Evolutionary conservation across 2,888 invertebrate species (phyloP), one percentile per base, ranked within the genome.

Genomic region (Temnothorax ravouxi): DNA sequence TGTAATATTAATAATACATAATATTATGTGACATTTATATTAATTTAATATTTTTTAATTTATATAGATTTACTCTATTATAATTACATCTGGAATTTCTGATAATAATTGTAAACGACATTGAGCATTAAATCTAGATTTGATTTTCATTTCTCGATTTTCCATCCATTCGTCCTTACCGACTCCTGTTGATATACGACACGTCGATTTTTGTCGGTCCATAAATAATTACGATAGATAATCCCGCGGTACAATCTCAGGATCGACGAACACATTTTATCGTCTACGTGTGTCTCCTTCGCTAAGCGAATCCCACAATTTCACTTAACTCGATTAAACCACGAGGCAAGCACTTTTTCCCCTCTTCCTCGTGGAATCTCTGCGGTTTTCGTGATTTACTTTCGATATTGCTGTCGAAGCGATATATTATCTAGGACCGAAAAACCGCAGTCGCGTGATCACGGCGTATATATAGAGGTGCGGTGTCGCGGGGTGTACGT

Each of bases 281-380:
- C 77, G 52, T 64, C 56, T 64, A 79, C 69, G 62, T 29, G 81
- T 54, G 71, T 74, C 79, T 74, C 50, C 69, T 29, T 52, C 75
- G 83, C 72, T 80, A 83, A 85, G 84, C 62, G 88, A 85, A 84
- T 87, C 88, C 89, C 88, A 82, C 88, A 86, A 87, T 88, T 90
- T 88, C 90, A 90, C 90, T 90, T 90, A 89, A 90, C 88, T 90
- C 88, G 90, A 90, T 90, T 90, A 90, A 90, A 90, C 81, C 88
- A 76, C 87, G 86, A 87, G 83, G 83, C 88, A 85, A 86, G 88
- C 86, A 79, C 69, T 74, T 83, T 72, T 76, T 83, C 75, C 72
- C 77, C 77, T 64, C 72, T 84, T 85, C 54, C 74, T 75, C 74
- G 74, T 75, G 74, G 82, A 84, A 84, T 85, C 84, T 83, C 85